Evolutionary conservation across 2,888 invertebrate species (phyloP).

Genomic region (Synergus itoensis): DNA sequence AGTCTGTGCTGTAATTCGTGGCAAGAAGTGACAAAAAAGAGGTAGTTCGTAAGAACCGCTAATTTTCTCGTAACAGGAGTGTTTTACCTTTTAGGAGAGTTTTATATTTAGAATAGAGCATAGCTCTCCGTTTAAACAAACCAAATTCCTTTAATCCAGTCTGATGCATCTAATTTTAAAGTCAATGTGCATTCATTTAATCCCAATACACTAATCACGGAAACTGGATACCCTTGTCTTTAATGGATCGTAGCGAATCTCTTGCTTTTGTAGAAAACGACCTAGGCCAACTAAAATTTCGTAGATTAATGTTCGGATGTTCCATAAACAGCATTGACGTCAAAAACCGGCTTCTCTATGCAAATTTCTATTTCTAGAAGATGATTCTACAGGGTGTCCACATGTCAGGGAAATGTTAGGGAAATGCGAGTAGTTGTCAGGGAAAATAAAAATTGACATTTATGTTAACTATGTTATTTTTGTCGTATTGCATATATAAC

Average conservation of each 20-base stretch:
- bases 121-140: slow-evolving; percentile 37
- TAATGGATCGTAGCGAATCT: slow-evolving; percentile 51
- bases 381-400: no score
- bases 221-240: slow-evolving; percentile 53
- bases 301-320: no score
- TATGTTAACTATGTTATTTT: no score
- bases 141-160: slow-evolving; percentile 49
- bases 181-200: slow-evolving; percentile 56
- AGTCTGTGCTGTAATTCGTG: not conserved
- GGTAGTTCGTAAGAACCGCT: slow-evolving; percentile 40
- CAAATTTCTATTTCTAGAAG: no score
- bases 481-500: no score
- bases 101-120: not conserved
- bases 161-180: slow-evolving; percentile 51
- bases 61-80: slow-evolving; percentile 39
- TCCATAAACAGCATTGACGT: no score
- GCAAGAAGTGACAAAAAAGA: slow-evolving; percentile 13
- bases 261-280: slow-evolving; percentile 32
- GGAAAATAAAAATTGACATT: no score
- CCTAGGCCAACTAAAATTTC: not conserved
- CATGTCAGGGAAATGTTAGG: no score
- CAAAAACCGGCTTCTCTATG: no score
- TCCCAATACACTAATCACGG: slow-evolving; percentile 49
- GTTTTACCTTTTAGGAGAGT: not conserved
- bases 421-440: no score